Conservation (phyloP, 2,797 vertebrate genomes). For the Caiman crocodilus region DNA sequence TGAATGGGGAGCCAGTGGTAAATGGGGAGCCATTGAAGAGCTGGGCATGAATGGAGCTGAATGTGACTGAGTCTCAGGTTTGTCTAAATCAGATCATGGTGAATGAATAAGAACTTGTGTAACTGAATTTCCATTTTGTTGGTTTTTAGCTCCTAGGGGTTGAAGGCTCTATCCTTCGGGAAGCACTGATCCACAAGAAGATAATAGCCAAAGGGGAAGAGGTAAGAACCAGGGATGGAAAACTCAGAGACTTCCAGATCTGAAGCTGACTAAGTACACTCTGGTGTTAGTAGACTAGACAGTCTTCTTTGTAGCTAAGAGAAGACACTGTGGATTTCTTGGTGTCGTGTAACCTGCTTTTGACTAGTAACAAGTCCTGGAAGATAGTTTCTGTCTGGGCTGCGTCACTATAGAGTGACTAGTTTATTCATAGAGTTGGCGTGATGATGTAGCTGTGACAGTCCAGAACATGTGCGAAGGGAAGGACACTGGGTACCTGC, state of each 20-base stretch:
- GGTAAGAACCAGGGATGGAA: constrained; percentile 78
- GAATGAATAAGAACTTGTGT: neutral
- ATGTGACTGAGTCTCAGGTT: neutral
- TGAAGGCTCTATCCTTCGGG: constrained; percentile 87
- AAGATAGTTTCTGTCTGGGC: neutral
- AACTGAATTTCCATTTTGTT: neutral
- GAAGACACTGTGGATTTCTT: neutral
- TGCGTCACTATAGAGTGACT: neutral
- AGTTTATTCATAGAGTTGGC: neutral
- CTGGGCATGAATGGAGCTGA: neutral
- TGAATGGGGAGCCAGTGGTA: neutral
- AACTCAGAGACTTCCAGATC: rapidly evolving
- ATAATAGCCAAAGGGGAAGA: constrained; percentile 98
- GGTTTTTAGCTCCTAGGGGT: constrained; percentile 91
- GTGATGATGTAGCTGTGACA: too few relatives aligned
- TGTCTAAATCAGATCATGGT: neutral
- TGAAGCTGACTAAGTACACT: rapidly evolving
- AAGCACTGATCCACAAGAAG: constrained; percentile 95
- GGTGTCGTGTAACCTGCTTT: rapidly evolving
- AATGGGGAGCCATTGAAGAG: neutral
- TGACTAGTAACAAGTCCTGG: neutral
- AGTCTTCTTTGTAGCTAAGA: neutral
- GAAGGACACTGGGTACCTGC: too few relatives aligned
- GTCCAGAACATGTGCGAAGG: too few relatives aligned
- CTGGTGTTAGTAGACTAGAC: neutral